Evolutionary conservation across 2,113 vertebrate genomes (phyloP).

Genomic region (Larimichthys polyactis): DNA sequence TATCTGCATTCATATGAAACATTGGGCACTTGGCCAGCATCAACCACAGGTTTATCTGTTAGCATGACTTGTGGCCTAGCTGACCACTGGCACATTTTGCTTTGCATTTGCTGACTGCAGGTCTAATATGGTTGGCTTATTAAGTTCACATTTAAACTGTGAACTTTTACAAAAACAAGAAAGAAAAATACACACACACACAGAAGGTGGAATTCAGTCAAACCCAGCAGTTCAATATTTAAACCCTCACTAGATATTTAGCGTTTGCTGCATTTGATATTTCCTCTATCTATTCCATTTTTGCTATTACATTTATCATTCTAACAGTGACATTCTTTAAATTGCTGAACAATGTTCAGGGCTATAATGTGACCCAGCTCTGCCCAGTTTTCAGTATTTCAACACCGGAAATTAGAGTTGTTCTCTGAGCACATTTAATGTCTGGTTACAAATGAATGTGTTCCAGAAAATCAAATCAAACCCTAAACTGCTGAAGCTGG

Average conservation of each 20-base stretch:
- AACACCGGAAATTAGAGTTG: constrained; percentile 30
- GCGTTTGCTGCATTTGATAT: background rate
- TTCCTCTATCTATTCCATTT: background rate
- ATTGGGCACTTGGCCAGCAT: no score
- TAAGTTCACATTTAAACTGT: no score
- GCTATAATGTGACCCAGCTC: background rate
- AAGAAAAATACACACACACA: no score
- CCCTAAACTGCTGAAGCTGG: constrained; percentile 1
- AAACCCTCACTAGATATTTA: background rate
- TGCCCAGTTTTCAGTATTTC: constrained; percentile 29
- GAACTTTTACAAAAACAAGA: no score
- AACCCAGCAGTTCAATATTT: no score
- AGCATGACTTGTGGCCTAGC: no score
- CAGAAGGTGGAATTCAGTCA: no score
- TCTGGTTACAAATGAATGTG: constrained; percentile 27
- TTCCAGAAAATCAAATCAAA: constrained; percentile 48
- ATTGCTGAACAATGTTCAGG: background rate
- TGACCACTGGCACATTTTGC: no score
- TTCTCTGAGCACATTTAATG: constrained; percentile 38
- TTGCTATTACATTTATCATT: constrained; percentile 31
- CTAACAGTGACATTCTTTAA: constrained; percentile 20
- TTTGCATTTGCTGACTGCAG: no score
- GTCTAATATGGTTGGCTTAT: no score
- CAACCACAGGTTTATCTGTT: no score
- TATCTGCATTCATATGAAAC: no score